Evolutionary conservation across 1,140 invertebrate genomes (phyloP), one percentile per base, ranked within the genome.

Genomic region (Drosophila arawakana): DNA sequence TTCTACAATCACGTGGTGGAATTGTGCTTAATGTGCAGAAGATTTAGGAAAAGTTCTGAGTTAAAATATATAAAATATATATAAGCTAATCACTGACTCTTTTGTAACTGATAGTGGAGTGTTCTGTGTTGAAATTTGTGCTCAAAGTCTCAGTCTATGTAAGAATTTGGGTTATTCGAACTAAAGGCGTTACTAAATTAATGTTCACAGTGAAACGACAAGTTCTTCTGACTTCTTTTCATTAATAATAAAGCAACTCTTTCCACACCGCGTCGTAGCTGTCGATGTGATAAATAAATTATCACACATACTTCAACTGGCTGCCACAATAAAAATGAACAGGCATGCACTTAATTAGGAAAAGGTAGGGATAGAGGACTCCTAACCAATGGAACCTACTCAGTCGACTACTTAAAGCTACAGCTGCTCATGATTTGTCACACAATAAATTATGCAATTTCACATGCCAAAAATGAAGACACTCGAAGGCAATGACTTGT

Each of bases 401-500:
- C 39, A 58, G 15, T 25, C 25, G 25, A 30, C 25, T 30, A 30
- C 25, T 30, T 0, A 2, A 1, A 21, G 18, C 25, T 30, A 58
- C 55, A 58, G 43, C 65, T 84, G 77, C 73, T 70, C 59, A 89
- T 78, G 85, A 89, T 84, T 84, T 89, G 84, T 89, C 84, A 79
- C 84, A 89, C 85, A 76, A 89, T 89, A 89, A 89, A 89, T 90
- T 89, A 89, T 89, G 84, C 84, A 89, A 89, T 90, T 90, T 81
- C 78, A 84, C 69, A 85, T 84, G 81, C 71, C 78, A 75, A 86
- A 85, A 80, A 82, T 73, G 60, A 76, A 88, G 83, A 88, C 67
- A 75, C 50, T 46, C 35, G 13, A 49, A 46, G 47, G 34, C 25
- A 52, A 30, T 11, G 39, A 52, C 62, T 67, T 47, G 18, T 50